Percentiles rank a stretch among this genome's conserved stretches.
These are phyloP conservation scores for Lacanobia oleracea DNA, from an alignment of 2,888 invertebrate genomes.

Conservation along the genomic window DNA sequence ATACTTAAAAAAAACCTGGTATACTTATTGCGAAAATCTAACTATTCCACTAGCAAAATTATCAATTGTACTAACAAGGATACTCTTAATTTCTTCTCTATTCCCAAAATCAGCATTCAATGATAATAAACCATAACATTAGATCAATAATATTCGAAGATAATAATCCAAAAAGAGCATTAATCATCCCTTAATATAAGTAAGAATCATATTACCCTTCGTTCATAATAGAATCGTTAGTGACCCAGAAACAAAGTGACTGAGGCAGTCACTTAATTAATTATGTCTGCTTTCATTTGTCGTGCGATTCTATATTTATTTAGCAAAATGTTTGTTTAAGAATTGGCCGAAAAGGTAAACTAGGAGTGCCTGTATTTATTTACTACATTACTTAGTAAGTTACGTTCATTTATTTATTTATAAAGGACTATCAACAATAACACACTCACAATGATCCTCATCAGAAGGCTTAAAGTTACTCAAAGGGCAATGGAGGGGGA, in stretches of 20 bases:
- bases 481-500: too few relatives aligned
- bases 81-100: not conserved
- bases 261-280: constrained; percentile 40
- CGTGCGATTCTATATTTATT: constrained; percentile 11
- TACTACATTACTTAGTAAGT: too few relatives aligned
- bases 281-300: constrained; percentile 33
- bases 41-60: too few relatives aligned
- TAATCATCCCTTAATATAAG: constrained; percentile 31
- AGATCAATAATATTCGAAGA: constrained; percentile 31
- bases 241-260: constrained; percentile 45
- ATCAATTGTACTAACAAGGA: too few relatives aligned
- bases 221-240: constrained; percentile 35
- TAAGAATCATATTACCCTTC: constrained; percentile 36
- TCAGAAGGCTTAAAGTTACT: too few relatives aligned
- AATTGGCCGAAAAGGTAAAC: not conserved
- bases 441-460: too few relatives aligned
- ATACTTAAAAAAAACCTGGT: too few relatives aligned
- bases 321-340: not conserved
- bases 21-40: too few relatives aligned
- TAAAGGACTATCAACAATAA: too few relatives aligned
- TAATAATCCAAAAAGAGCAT: constrained; percentile 35
- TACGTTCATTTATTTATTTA: too few relatives aligned
- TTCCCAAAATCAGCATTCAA: not conserved
- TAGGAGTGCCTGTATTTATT: not conserved
- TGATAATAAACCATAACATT: not conserved